Evolutionary conservation across 1,140 invertebrate genomes (phyloP).

Genomic region (Platorchestia sp.): DNA sequence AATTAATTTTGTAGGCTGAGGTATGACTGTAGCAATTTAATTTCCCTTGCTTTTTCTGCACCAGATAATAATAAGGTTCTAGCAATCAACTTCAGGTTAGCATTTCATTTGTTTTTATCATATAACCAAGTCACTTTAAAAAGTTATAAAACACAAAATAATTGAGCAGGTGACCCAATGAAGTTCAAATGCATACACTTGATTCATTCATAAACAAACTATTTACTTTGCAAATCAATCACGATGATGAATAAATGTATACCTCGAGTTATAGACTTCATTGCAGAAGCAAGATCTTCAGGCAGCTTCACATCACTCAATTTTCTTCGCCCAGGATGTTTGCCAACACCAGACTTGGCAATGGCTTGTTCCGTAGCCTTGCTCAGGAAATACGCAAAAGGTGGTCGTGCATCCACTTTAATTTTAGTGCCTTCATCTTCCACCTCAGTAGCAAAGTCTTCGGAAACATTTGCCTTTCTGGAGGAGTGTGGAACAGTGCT

Average conservation of each 20-base stretch:
- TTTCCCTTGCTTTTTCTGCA: too few species aligned
- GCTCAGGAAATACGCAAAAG: conserved; percentile 1
- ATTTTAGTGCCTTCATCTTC: background rate
- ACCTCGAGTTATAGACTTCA: conserved; percentile 1
- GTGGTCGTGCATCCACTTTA: background rate
- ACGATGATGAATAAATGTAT: background rate
- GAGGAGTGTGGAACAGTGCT: conserved; percentile 19
- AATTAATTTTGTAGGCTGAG: too few species aligned
- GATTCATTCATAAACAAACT: background rate
- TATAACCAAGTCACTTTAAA: too few species aligned
- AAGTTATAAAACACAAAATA: too few species aligned
- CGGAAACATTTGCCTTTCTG: background rate
- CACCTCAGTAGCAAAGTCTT: background rate
- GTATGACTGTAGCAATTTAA: too few species aligned
- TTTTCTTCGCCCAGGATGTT: conserved; percentile 44
- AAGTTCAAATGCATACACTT: background rate
- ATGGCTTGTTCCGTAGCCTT: background rate
- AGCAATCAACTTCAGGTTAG: too few species aligned
- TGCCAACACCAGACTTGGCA: background rate
- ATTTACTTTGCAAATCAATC: background rate
- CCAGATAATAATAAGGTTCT: too few species aligned
- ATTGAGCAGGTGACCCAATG: background rate
- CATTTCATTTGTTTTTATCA: too few species aligned
- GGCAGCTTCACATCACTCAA: background rate
- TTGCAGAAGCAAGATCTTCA: background rate